Evolutionary conservation across 2,113 vertebrate genomes (phyloP).

Genomic region (Gasterosteus aculeatus): DNA sequence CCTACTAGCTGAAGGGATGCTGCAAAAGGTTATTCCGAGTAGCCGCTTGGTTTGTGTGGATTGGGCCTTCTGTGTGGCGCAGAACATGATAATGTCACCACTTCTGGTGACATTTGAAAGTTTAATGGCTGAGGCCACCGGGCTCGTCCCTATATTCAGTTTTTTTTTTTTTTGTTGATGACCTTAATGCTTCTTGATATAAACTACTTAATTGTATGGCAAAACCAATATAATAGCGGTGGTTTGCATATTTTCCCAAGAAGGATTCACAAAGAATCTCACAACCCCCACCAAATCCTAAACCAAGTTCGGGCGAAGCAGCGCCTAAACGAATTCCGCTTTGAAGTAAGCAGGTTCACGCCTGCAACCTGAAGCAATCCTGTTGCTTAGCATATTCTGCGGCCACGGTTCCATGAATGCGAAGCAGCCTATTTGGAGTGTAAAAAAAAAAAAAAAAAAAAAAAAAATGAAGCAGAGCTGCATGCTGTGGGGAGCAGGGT

Average conservation of each 20-base stretch:
- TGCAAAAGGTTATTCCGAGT: constrained; percentile 69
- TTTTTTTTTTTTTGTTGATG: constrained; percentile 6
- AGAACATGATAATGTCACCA: constrained; percentile 47
- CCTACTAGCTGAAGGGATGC: constrained; percentile 63
- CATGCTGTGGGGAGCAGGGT: constrained; percentile 36
- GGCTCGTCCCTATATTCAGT: constrained; percentile 8
- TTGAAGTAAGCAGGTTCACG: constrained; percentile 31
- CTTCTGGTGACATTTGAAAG: constrained; percentile 56
- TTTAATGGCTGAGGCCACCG: constrained; percentile 26
- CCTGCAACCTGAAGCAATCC: constrained; percentile 45
- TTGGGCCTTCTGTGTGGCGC: constrained; percentile 23
- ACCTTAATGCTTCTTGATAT: background rate
- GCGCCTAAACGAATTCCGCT: constrained; percentile 12
- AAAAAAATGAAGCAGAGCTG: constrained; percentile 46
- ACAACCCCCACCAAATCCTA: background rate
- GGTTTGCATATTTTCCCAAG: background rate
- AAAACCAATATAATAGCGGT: background rate
- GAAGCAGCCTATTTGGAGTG: constrained; percentile 54
- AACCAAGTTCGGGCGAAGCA: background rate
- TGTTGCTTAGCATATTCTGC: constrained; percentile 35
- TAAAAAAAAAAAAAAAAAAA: too few species aligned
- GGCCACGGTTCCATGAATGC: constrained; percentile 41
- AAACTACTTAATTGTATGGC: background rate
- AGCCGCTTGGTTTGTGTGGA: constrained; percentile 45
- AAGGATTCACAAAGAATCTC: constrained; percentile 3